Percentiles rank a stretch among this genome's conserved stretches.
These are phyloP conservation scores for Rhopalosiphum maidis DNA, from an alignment of 1,140 invertebrate genomes.

Conservation along the genomic window DNA sequence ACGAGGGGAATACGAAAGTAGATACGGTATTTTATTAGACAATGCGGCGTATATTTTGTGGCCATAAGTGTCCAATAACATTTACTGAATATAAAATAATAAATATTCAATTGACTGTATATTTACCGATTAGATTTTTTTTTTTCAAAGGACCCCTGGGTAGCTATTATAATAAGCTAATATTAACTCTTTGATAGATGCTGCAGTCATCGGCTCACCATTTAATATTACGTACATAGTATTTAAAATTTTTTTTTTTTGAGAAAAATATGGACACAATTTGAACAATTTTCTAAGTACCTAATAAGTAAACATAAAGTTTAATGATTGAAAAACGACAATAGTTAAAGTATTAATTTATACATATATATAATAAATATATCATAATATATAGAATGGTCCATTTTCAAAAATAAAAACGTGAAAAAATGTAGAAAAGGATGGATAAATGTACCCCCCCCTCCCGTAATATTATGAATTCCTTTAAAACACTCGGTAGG, in stretches of 20 bases:
- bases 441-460: too few species aligned
- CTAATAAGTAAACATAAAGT: background rate
- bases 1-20: slow-evolving; percentile 15
- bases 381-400: too few species aligned
- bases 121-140: background rate
- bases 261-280: background rate
- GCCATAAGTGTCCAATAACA: slow-evolving; percentile 19
- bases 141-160: background rate
- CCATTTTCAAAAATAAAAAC: too few species aligned
- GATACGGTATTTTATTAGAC: slow-evolving; percentile 33
- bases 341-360: too few species aligned
- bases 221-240: background rate
- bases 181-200: background rate
- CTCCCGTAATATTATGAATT: too few species aligned
- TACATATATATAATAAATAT: too few species aligned
- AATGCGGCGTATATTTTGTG: background rate
- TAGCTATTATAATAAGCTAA: background rate
- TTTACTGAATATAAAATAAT: slow-evolving; percentile 1
- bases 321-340: background rate
- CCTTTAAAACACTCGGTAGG: too few species aligned
- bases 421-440: too few species aligned
- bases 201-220: background rate
- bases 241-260: background rate
- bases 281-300: background rate
- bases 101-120: slow-evolving; percentile 30